Conservation (phyloP, 2,888 invertebrate species). For the Phymatocera aterrima region DNA sequence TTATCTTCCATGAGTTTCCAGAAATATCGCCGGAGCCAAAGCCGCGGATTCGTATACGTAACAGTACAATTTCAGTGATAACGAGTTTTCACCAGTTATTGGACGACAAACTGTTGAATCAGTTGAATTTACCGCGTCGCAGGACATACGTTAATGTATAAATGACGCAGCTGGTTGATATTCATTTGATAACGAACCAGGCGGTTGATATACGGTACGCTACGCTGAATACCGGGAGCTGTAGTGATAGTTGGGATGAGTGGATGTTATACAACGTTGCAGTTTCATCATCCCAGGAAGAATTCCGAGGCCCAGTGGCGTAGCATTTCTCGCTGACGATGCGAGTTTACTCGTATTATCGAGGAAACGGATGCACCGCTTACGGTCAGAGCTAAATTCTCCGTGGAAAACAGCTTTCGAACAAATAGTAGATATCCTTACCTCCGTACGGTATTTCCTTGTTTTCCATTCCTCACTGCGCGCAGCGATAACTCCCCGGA, state of each 20-base stretch:
- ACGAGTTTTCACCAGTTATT: conserved; percentile 6
- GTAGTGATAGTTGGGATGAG: not conserved
- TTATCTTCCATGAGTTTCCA: not conserved
- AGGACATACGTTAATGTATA: too few relatives aligned
- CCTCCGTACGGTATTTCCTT: not conserved
- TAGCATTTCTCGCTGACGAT: not conserved
- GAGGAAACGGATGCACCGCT: not conserved
- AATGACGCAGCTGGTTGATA: too few relatives aligned
- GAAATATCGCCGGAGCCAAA: not conserved
- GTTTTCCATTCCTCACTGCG: not conserved
- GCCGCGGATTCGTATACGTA: not conserved
- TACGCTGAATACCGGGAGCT: not conserved
- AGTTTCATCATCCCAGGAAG: not conserved
- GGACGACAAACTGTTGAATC: conserved; percentile 3
- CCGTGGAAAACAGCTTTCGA: not conserved
- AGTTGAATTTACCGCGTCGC: not conserved
- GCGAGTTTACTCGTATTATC: too few relatives aligned
- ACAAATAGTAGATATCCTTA: not conserved
- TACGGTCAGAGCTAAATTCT: not conserved
- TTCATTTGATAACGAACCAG: too few relatives aligned
- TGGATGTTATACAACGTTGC: conserved; percentile 5
- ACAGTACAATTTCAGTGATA: not conserved
- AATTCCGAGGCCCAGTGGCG: conserved; percentile 4
- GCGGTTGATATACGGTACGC: not conserved
- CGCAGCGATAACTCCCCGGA: not conserved